Conservation (phyloP, 2,888 invertebrate species). For the Caenorhabditis wallacei region DNA sequence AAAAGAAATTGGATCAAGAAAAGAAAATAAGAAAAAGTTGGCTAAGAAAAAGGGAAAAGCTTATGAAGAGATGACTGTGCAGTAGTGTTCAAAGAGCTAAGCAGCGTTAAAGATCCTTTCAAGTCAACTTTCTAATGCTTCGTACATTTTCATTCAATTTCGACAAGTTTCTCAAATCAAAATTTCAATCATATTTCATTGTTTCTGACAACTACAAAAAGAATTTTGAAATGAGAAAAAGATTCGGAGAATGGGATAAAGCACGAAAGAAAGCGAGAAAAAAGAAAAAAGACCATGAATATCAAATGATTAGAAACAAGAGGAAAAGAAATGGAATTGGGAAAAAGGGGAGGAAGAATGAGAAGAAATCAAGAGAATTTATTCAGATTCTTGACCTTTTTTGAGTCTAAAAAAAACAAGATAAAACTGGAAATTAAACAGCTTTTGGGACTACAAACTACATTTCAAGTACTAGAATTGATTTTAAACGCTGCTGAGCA, state of each 20-base stretch:
- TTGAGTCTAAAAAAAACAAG: not conserved
- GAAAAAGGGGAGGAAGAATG: not conserved
- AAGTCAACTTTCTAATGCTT: too few species aligned
- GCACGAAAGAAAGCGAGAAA: not conserved
- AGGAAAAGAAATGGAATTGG: not conserved
- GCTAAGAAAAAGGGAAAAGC: too few species aligned
- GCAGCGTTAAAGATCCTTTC: too few species aligned
- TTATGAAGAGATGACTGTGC: not conserved
- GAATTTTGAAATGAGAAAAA: not conserved
- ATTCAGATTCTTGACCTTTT: slow-evolving; percentile 5
- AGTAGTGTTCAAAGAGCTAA: too few species aligned
- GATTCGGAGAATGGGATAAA: not conserved
- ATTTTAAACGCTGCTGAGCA: too few species aligned
- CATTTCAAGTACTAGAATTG: too few species aligned
- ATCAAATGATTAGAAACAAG: slow-evolving; percentile 43
- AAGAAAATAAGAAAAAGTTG: not conserved
- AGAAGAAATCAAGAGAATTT: not conserved
- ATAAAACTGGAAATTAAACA: not conserved
- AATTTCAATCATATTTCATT: too few species aligned
- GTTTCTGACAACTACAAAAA: not conserved
- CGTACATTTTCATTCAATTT: too few species aligned
- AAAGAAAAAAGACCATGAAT: slow-evolving; percentile 30
- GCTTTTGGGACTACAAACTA: not conserved
- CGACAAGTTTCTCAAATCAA: too few species aligned
- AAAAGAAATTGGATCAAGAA: slow-evolving; percentile 1